phyloP scores from a whole-genome alignment of 2,113 vertebrate genomes.

The Oceanites oceanicus region DNA sequence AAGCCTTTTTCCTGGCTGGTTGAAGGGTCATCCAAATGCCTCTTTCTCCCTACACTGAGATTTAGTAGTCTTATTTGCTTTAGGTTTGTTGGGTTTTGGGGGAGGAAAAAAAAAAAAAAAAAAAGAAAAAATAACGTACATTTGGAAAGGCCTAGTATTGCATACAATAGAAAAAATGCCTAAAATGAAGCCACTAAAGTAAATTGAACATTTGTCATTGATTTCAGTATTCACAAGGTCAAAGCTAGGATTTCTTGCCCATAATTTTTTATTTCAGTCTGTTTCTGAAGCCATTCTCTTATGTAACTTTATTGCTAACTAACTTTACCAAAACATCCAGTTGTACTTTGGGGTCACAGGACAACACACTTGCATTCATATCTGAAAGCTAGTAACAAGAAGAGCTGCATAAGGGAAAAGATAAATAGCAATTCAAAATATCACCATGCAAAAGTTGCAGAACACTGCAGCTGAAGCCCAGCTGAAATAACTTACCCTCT shows the following conservation, averaged over 20 bases:
- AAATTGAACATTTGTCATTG: neutral
- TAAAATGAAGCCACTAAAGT: neutral
- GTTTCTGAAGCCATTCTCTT: neutral
- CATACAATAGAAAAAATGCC: neutral
- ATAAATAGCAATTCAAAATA: neutral
- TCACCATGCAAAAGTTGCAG: neutral
- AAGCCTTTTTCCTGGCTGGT: neutral
- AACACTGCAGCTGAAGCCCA: neutral
- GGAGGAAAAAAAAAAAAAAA: rapidly evolving
- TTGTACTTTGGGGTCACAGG: neutral
- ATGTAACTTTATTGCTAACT: neutral
- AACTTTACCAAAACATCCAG: neutral
- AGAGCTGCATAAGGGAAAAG: neutral
- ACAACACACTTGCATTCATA: neutral
- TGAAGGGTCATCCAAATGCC: neutral
- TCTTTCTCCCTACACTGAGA: neutral
- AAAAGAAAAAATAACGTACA: neutral
- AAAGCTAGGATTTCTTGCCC: neutral
- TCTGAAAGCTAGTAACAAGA: neutral
- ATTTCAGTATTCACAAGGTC: neutral
- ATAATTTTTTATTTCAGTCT: neutral
- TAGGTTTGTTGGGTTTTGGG: neutral
- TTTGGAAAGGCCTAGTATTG: neutral
- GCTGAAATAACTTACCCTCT: neutral
- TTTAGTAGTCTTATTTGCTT: neutral